phyloP scores from a whole-genome alignment of 2,888 invertebrate species.

The Cremastinae sp. region DNA sequence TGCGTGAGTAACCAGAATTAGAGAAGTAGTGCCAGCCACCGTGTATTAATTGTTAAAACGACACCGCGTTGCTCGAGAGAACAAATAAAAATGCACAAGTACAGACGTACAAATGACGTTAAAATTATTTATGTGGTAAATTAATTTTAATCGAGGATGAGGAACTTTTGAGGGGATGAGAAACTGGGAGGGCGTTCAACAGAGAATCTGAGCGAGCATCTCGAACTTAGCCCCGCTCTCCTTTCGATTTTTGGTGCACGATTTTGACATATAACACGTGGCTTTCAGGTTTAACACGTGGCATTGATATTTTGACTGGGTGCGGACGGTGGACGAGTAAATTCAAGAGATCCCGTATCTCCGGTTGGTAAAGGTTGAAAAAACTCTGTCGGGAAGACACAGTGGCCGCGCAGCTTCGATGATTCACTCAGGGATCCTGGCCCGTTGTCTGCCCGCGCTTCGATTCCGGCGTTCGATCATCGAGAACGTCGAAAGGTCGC shows the following conservation, averaged over 20 bases:
- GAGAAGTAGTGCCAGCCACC: conserved; percentile 22
- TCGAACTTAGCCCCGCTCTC: too few species aligned
- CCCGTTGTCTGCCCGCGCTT: conserved; percentile 27
- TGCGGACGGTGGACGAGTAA: too few species aligned
- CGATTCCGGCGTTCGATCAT: conserved; percentile 51
- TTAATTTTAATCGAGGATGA: too few species aligned
- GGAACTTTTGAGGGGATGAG: too few species aligned
- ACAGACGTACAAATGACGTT: conserved; percentile 4
- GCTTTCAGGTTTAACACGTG: too few species aligned
- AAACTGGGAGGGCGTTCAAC: too few species aligned
- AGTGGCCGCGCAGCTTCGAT: conserved; percentile 37
- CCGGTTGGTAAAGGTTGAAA: conserved; percentile 22
- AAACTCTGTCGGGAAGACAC: conserved; percentile 37
- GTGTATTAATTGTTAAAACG: conserved; percentile 48
- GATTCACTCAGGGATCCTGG: not conserved
- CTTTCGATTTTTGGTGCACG: too few species aligned
- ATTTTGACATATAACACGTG: too few species aligned
- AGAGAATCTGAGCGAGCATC: too few species aligned
- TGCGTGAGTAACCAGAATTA: not conserved
- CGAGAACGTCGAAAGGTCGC: conserved; percentile 52
- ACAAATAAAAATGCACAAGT: conserved; percentile 4
- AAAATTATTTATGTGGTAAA: not conserved
- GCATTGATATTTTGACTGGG: too few species aligned
- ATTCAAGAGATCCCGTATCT: not conserved
- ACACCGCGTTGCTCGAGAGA: conserved; percentile 18